phyloP scores from a whole-genome alignment of 30 jellyfish, hydroid and myxozoan species.

The Turritopsis dohrnii region DNA sequence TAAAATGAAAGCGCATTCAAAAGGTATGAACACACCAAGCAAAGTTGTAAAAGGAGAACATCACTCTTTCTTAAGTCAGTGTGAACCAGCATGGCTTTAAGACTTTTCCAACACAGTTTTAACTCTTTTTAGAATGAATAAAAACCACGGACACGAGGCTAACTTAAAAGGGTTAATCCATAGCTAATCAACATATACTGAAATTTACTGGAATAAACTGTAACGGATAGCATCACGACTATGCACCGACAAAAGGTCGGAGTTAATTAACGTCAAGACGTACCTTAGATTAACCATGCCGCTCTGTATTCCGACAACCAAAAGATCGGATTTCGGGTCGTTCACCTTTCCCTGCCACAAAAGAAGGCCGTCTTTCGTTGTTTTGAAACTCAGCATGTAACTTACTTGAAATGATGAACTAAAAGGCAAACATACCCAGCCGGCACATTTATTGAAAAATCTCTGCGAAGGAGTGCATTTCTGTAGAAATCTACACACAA shows the following conservation, averaged over 20 bases:
- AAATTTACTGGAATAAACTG: no score
- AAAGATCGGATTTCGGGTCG: conserved; percentile 34
- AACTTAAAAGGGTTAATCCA: not conserved
- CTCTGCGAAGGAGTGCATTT: no score
- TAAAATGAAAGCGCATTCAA: not conserved
- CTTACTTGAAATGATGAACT: not conserved
- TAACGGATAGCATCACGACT: no score
- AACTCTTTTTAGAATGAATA: not conserved
- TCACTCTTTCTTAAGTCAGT: no score
- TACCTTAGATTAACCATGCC: conserved; percentile 42
- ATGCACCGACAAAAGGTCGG: no score
- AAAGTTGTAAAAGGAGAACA: not conserved
- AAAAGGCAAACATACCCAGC: not conserved
- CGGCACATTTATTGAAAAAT: not conserved
- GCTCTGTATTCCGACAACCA: conserved; percentile 48
- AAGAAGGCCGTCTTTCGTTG: conserved; percentile 54
- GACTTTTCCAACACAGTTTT: no score
- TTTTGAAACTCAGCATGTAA: conserved; percentile 36
- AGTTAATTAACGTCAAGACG: not conserved
- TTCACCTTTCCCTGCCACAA: conserved; percentile 58
- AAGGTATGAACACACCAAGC: not conserved
- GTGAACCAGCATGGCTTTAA: no score
- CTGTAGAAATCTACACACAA: no score
- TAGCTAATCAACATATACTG: no score
- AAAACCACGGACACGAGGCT: not conserved